Base-by-base conservation (phyloP, 2,113 vertebrate species). In the Hypocryptadius cinnamomeus region DNA sequence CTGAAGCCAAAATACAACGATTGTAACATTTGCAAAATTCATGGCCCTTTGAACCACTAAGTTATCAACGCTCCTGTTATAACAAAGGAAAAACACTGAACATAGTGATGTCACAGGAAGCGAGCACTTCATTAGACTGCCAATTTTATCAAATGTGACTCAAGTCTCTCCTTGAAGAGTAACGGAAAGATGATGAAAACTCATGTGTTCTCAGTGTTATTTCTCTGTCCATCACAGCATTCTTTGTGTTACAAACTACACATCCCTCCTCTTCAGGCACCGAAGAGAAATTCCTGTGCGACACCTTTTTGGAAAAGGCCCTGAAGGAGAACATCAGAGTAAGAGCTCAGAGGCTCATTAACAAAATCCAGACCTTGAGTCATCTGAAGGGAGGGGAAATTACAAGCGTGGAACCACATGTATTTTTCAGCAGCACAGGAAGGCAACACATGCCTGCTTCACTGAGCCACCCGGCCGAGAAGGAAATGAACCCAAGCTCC, bases 101-200 rank as follows among this genome's bases (percentile, higher is more conserved):
- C 64, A n/a, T 5, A 37, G 60, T 83, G 74, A 94, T 95, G 93
- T 90, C 95, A 94, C 59, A 93, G 95, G 94, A 96, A 95, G 39
- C 35, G 2, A 83, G 63, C 64, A 85, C 87, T 89, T 93, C 59
- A 69, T 79, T 40, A 73, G 50, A 59, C 11, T 69, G 80, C 92
- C 89, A 70, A 57, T 91, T 94, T 74, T 91, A 93, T 70, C 81
- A 85, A 84, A 85, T 2, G 30, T 59, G 81, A 92, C 81, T 92
- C 68, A 77, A 89, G 59, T n/a, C 76, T 70, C 73, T 63, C 89
- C 79, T 85, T 51, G 79, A 73, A 59, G 20, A 50, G 30, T 5
- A 87, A 84, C 4, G 6, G 93, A 45, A 76, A 82, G 40, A 63
- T 11, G 60, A 83, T 76, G 59, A 73, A 54, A 54, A 80, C 33